These are phyloP conservation scores for Trichechus manatus DNA, from an alignment of 2,113 vertebrate genomes.

Conservation along the genomic window DNA sequence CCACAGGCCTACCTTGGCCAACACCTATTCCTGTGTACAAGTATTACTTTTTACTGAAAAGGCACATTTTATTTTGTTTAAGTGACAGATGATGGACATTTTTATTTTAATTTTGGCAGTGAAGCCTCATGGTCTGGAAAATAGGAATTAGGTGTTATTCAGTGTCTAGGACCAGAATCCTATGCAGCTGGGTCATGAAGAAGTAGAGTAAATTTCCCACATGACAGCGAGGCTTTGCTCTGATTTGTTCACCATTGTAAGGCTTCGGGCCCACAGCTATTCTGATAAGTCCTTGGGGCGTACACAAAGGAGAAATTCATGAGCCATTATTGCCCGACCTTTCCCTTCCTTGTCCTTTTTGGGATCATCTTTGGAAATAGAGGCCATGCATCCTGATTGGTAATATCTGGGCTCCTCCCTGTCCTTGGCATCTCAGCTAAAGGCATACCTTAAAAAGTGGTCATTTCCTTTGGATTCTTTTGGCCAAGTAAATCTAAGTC, in stretches of 20 bases:
- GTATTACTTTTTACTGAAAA: not conserved
- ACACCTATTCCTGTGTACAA: not conserved
- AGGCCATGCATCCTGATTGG: not conserved
- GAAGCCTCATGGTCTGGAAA: not conserved
- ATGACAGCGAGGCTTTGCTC: not conserved
- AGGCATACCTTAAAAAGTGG: not conserved
- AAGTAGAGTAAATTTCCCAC: not conserved
- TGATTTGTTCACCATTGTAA: not conserved
- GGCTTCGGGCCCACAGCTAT: not conserved
- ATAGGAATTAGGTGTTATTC: not conserved
- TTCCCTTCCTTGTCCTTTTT: not conserved
- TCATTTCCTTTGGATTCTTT: not conserved
- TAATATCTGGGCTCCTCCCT: not conserved
- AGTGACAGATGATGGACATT: not conserved
- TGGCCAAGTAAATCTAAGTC: not conserved
- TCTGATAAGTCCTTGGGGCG: not conserved
- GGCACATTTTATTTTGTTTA: not conserved
- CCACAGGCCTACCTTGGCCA: fast-evolving
- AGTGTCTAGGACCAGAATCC: not conserved
- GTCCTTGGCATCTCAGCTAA: not conserved
- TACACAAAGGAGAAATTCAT: not conserved
- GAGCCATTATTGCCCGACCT: not conserved
- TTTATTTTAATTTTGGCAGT: constrained; percentile 9
- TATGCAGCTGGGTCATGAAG: not conserved
- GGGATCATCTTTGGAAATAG: not conserved